A percentile compares a stretch with the other conserved stretches of the same genome.
These are phyloP conservation scores for Pangasius krempfi DNA, from an alignment of 2,797 vertebrate genomes.

Conservation along the genomic window DNA sequence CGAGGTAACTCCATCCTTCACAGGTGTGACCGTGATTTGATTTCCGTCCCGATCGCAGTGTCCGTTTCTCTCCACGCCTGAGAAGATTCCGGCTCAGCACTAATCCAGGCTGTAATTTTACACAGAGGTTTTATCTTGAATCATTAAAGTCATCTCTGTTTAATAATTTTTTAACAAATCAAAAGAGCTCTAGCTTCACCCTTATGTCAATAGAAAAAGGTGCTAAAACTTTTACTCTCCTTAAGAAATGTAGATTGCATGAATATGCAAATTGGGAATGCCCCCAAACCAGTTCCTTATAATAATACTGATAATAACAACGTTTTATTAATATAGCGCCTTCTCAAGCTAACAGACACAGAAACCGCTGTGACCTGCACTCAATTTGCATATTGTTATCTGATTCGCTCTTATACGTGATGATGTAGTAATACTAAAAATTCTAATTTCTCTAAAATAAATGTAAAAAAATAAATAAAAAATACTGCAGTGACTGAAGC, in stretches of 20 bases:
- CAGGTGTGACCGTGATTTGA: neutral
- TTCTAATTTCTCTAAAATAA: neutral
- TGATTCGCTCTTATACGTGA: neutral
- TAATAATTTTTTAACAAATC: neutral
- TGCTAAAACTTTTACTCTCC: neutral
- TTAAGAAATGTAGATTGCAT: too few species aligned
- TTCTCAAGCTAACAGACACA: too few species aligned
- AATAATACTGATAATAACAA: too few species aligned
- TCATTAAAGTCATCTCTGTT: neutral
- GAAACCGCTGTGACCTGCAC: too few species aligned
- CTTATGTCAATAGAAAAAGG: neutral
- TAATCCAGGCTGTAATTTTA: neutral
- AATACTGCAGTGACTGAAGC: too few species aligned
- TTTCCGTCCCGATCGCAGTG: neutral
- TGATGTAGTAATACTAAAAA: neutral
- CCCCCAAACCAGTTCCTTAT: too few species aligned
- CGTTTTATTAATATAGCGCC: too few species aligned
- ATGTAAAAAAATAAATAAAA: too few species aligned
- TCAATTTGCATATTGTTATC: neutral
- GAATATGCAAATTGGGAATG: too few species aligned
- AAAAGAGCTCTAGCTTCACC: neutral
- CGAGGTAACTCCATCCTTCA: slow-evolving; percentile 12
- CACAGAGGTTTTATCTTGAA: neutral
- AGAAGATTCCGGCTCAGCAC: neutral
- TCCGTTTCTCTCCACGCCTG: neutral